Conservation (phyloP, 2,113 vertebrate genomes). For the Herpailurus yagouaroundi region DNA sequence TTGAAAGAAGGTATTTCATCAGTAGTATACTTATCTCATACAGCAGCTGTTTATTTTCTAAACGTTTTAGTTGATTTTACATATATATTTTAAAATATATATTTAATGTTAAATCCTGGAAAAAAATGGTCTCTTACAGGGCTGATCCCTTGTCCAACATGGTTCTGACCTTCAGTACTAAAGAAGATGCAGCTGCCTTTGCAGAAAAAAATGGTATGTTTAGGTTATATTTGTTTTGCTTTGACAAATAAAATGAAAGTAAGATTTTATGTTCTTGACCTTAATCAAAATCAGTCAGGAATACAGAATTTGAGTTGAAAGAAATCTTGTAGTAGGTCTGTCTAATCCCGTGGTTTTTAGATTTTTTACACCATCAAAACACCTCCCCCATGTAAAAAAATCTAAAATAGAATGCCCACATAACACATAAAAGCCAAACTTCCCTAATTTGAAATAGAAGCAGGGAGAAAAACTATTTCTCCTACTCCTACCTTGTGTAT, state of each 20-base stretch:
- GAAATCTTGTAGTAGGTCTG: background rate
- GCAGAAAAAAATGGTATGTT: conserved; percentile 97
- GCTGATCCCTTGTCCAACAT: conserved; percentile 97
- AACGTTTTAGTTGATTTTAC: background rate
- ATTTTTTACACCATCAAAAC: background rate
- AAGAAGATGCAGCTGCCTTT: conserved; percentile 96
- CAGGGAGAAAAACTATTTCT: background rate
- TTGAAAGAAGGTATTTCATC: conserved; percentile 9
- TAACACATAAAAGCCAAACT: background rate
- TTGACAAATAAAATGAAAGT: conserved; percentile 5
- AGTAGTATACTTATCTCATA: background rate
- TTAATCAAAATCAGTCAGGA: background rate
- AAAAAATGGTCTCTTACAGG: conserved; percentile 83
- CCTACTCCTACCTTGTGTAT: background rate
- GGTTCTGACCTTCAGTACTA: conserved; percentile 91
- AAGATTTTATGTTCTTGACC: conserved; percentile 36
- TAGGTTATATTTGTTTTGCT: background rate
- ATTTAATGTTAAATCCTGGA: conserved; percentile 42
- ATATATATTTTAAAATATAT: no score
- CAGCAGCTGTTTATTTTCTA: background rate
- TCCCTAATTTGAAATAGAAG: background rate
- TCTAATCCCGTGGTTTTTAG: background rate
- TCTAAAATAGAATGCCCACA: background rate
- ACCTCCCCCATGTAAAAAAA: background rate
- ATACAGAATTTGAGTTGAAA: conserved; percentile 45